A percentile compares a stretch with the other conserved stretches of the same genome.
Conservation (phyloP, 1,140 invertebrate species). For the Caenorhabditis tropicalis region DNA sequence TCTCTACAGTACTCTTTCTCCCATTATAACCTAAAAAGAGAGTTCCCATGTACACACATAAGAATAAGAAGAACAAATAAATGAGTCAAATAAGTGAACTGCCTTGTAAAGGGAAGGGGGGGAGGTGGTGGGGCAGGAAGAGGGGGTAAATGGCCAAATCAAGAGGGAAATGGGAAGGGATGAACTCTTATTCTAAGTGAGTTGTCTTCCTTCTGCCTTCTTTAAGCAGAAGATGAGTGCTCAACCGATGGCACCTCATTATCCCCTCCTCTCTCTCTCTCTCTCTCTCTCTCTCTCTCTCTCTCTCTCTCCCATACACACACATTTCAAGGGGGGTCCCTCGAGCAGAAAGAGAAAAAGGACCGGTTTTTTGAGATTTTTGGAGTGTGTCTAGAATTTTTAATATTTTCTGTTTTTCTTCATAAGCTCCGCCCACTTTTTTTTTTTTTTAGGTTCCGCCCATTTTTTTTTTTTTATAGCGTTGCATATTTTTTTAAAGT, state of each 20-base stretch:
- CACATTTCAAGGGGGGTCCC: background rate
- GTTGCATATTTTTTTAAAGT: too few species aligned
- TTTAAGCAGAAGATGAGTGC: background rate
- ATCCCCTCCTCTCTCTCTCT: background rate
- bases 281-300: background rate
- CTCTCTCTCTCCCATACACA: too few species aligned
- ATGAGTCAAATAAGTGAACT: background rate
- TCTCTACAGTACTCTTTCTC: too few species aligned
- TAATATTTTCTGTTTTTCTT: too few species aligned
- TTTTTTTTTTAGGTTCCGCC: too few species aligned
- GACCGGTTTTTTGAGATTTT: background rate
- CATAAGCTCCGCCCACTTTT: too few species aligned
- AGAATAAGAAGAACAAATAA: background rate
- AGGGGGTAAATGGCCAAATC: constrained; percentile 15
- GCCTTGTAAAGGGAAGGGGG: too few species aligned
- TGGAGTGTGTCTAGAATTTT: background rate
- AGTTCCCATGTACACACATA: too few species aligned
- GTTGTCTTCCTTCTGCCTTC: background rate
- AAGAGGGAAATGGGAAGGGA: background rate
- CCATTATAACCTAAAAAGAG: too few species aligned
- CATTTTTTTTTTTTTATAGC: too few species aligned
- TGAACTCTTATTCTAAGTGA: constrained; percentile 38
- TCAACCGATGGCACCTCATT: background rate
- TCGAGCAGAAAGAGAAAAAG: background rate
- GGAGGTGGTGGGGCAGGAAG: too few species aligned